phyloP scores from a whole-genome alignment of 1,140 invertebrate genomes.

The Tetranychus urticae region DNA sequence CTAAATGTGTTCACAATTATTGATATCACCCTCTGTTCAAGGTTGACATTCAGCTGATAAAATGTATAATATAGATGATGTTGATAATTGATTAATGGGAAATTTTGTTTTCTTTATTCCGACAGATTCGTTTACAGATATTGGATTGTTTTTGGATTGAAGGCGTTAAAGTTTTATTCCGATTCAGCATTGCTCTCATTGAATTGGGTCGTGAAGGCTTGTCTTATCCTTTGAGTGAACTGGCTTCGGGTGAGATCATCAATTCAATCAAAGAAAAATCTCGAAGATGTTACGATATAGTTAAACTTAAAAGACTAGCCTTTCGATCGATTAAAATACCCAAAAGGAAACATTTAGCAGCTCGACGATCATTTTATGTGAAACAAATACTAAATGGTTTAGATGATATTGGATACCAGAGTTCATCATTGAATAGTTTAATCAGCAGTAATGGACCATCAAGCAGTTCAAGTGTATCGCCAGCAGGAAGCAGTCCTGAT shows the following conservation, averaged over 20 bases:
- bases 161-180: slow-evolving; percentile 5
- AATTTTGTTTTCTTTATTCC: background rate
- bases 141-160: slow-evolving; percentile 4
- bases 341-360: background rate
- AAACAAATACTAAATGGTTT: background rate
- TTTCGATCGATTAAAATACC: background rate
- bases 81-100: background rate
- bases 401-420: too few species aligned
- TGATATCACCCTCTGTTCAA: too few species aligned
- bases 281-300: background rate
- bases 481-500: too few species aligned
- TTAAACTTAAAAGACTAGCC: background rate
- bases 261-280: background rate
- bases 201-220: background rate
- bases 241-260: background rate
- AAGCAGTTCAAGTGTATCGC: too few species aligned
- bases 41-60: background rate
- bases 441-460: too few species aligned
- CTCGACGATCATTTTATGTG: background rate
- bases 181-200: slow-evolving; percentile 1
- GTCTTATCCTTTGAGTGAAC: background rate
- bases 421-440: too few species aligned
- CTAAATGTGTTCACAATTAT: too few species aligned
- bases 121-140: background rate
- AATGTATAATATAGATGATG: background rate